These are phyloP conservation scores for Schizotus pectinicornis DNA, from an alignment of 2,888 invertebrate species.

Conservation along the genomic window DNA sequence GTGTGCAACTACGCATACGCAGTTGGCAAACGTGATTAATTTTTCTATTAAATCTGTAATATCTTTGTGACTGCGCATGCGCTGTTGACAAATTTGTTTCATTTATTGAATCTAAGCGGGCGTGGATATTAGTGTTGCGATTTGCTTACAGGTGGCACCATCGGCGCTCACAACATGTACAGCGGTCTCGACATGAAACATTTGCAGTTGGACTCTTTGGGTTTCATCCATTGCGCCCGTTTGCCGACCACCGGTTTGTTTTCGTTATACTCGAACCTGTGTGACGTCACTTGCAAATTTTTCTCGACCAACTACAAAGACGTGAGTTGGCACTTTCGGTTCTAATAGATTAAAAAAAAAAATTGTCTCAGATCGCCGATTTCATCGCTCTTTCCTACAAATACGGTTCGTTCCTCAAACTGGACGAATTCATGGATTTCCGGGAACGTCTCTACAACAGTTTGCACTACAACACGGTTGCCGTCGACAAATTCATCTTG, in stretches of 20 bases:
- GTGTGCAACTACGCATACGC: no score
- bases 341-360: slow-evolving; percentile 5
- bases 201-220: slow-evolving; percentile 90
- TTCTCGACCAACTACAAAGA: slow-evolving; percentile 90
- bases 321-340: slow-evolving; percentile 61
- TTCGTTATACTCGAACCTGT: slow-evolving; percentile 70
- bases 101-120: no score
- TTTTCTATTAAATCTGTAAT: slow-evolving; percentile 10
- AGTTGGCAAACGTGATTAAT: no score
- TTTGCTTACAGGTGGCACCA: slow-evolving; percentile 66
- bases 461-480: slow-evolving; percentile 73
- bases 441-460: slow-evolving; percentile 82
- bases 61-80: slow-evolving; percentile 2
- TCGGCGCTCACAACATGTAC: slow-evolving; percentile 76
- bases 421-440: slow-evolving; percentile 88
- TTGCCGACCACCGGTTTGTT: slow-evolving; percentile 76
- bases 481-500: slow-evolving; percentile 72
- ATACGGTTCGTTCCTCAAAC: slow-evolving; percentile 91
- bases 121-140: slow-evolving; percentile 10
- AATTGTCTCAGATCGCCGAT: slow-evolving; percentile 80
- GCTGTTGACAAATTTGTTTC: no score
- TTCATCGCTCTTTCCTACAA: slow-evolving; percentile 92
- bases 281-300: slow-evolving; percentile 81
- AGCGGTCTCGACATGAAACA: slow-evolving; percentile 89
- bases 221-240: slow-evolving; percentile 81